phyloP scores from a whole-genome alignment of 2,797 vertebrate genomes.

The Sarcoramphus papa region DNA sequence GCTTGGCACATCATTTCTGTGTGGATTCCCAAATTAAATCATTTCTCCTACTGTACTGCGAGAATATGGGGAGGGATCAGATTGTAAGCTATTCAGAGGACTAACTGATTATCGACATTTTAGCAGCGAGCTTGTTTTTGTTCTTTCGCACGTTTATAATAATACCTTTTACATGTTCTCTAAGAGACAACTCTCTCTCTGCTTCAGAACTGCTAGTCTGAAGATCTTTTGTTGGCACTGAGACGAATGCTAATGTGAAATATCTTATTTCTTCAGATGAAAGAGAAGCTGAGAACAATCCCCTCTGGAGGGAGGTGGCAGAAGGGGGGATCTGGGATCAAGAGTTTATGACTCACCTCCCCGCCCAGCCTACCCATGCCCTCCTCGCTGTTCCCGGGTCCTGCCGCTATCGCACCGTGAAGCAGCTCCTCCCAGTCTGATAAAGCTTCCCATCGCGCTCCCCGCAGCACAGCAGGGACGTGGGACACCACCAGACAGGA shows the following conservation, averaged over 20 bases:
- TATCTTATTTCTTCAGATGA: conserved; percentile 44
- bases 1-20: not conserved
- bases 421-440: not conserved
- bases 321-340: not conserved
- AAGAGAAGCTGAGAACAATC: conserved; percentile 37
- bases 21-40: conserved; percentile 33
- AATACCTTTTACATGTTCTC: conserved; percentile 52
- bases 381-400: not conserved
- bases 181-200: conserved; percentile 30
- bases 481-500: not conserved
- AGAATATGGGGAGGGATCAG: conserved; percentile 39
- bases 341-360: not conserved
- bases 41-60: conserved; percentile 2
- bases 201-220: conserved; percentile 38
- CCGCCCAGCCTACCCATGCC: not conserved
- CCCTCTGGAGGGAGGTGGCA: not conserved
- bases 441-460: rapidly evolving
- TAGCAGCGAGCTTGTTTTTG: conserved; percentile 27
- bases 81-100: conserved; percentile 23
- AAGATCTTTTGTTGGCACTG: conserved; percentile 57
- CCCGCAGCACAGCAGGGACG: not conserved
- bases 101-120: conserved; percentile 8
- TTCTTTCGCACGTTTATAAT: conserved; percentile 36
- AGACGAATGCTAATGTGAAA: conserved; percentile 40
- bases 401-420: not conserved